Conservation (phyloP, 2,113 vertebrate species). For the Tichodroma muraria region DNA sequence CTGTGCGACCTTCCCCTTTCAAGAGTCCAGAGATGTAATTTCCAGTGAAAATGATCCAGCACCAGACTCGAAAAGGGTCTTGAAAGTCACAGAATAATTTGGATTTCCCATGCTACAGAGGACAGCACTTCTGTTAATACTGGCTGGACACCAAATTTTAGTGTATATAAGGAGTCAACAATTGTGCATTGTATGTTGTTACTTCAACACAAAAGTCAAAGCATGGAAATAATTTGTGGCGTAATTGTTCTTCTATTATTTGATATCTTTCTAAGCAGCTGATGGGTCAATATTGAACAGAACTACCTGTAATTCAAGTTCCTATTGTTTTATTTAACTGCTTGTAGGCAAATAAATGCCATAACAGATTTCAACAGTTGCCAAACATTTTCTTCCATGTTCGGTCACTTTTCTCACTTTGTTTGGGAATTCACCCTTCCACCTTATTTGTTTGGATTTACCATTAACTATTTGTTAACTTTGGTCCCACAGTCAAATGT, state of each 20-base stretch:
- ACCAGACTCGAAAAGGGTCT: background rate
- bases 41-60: background rate
- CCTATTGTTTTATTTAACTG: slow-evolving; percentile 23
- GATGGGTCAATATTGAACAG: slow-evolving; percentile 58
- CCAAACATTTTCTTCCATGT: background rate
- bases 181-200: slow-evolving; percentile 16
- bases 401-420: background rate
- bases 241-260: slow-evolving; percentile 17
- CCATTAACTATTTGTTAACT: background rate
- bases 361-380: background rate
- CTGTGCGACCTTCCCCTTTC: background rate
- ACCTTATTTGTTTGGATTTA: background rate
- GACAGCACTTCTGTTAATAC: slow-evolving; percentile 25
- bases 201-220: slow-evolving; percentile 30
- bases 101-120: slow-evolving; percentile 29
- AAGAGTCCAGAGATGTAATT: background rate
- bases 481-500: background rate
- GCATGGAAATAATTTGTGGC: slow-evolving; percentile 9
- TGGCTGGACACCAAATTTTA: slow-evolving; percentile 22
- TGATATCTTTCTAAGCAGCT: slow-evolving; percentile 19
- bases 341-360: background rate
- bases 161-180: slow-evolving; percentile 28
- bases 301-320: slow-evolving; percentile 58
- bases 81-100: background rate
- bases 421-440: background rate